Conservation (phyloP, 2,113 vertebrate genomes). For the Mesitornis unicolor region DNA sequence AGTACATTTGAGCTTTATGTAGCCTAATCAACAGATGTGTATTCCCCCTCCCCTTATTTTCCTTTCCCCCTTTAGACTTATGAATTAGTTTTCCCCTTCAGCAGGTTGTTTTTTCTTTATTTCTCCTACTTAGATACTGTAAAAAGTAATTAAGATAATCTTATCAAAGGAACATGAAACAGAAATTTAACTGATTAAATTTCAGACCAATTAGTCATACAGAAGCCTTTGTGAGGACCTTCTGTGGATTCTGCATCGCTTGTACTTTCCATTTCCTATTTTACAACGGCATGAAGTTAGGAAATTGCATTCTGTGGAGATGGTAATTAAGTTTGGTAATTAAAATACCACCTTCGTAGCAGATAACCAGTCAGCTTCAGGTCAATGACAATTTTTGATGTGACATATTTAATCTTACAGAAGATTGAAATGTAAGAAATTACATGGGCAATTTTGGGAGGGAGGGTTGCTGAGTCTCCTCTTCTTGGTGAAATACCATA, state of each 20-base stretch:
- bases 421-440: not conserved
- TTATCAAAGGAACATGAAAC: conserved; percentile 66
- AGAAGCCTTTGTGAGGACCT: conserved; percentile 55
- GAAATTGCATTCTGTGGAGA: conserved; percentile 51
- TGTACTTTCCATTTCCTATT: conserved; percentile 51
- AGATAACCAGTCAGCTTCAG: conserved; percentile 37
- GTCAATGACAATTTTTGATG: conserved; percentile 41
- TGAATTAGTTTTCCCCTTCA: conserved; percentile 44
- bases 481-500: not conserved
- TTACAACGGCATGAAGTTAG: not conserved
- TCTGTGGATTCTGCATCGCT: conserved; percentile 35
- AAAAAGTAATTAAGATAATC: conserved; percentile 70
- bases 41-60: conserved; percentile 14
- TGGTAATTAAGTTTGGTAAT: conserved; percentile 63
- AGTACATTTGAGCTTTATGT: not conserved
- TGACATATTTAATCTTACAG: not conserved
- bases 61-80: not conserved
- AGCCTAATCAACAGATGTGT: conserved; percentile 39
- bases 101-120: conserved; percentile 48
- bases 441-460: not conserved
- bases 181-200: conserved; percentile 69
- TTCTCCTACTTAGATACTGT: conserved; percentile 32
- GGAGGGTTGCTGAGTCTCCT: not conserved
- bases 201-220: conserved; percentile 65
- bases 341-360: conserved; percentile 56